These are phyloP conservation scores for Nothoprocta pentlandii DNA, from an alignment of 2,113 vertebrate genomes.

Conservation along the genomic window DNA sequence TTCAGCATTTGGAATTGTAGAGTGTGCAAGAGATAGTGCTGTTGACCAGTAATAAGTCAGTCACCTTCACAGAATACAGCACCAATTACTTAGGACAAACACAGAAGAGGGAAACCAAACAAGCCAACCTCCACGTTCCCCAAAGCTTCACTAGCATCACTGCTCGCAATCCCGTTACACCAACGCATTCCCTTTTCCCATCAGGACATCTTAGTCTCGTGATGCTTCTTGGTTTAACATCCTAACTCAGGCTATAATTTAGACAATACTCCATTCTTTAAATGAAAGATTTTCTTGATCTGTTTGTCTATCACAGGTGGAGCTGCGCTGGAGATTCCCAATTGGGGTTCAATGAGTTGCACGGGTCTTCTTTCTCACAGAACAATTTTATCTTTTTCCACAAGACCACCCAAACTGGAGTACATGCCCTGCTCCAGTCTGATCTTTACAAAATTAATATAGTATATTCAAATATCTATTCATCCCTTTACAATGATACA, in stretches of 20 bases:
- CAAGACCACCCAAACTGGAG: neutral
- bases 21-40: neutral
- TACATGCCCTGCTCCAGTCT: neutral
- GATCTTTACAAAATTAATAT: neutral
- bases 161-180: neutral
- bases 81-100: neutral
- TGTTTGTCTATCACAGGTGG: neutral
- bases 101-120: neutral
- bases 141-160: neutral
- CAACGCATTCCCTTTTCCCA: neutral
- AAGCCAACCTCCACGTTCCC: neutral
- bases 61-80: neutral
- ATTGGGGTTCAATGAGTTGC: neutral
- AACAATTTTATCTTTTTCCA: neutral
- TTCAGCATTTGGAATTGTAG: neutral
- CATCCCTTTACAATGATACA: neutral
- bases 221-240: neutral
- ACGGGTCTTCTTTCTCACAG: neutral
- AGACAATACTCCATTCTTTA: neutral
- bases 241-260: neutral
- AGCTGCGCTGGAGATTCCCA: neutral
- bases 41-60: neutral
- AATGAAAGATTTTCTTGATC: neutral
- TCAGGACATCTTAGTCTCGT: neutral
- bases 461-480: accelerated